These are phyloP conservation scores for Teleiodes luculella DNA, from an alignment of 2,888 invertebrate genomes.

Conservation along the genomic window DNA sequence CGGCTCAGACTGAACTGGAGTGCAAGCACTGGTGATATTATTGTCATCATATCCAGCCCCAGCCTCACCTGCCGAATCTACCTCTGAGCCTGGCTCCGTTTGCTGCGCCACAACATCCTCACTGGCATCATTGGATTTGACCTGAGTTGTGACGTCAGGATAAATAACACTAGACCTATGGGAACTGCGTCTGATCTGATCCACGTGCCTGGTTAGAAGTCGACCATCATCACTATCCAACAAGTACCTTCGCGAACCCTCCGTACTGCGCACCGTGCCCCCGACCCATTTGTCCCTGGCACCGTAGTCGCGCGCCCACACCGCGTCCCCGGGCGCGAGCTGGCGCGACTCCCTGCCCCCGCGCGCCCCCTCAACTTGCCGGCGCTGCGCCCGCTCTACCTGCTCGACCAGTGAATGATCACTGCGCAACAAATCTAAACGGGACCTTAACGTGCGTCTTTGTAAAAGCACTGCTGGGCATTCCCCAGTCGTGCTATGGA, in stretches of 20 bases:
- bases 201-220: constrained; percentile 8
- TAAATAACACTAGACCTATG: not conserved
- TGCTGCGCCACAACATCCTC: not conserved
- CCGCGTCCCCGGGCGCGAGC: not conserved
- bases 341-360: not conserved
- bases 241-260: constrained; percentile 11
- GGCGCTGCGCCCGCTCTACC: constrained; percentile 1
- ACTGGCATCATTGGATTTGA: not conserved
- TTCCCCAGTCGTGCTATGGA: constrained; percentile 19
- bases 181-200: constrained; percentile 10
- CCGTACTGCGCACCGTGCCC: constrained; percentile 2
- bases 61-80: too few species aligned
- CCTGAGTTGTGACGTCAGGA: not conserved
- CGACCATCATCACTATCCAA: constrained; percentile 7
- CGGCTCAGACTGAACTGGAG: not conserved
- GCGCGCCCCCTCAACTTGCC: not conserved
- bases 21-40: not conserved
- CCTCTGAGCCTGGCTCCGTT: not conserved
- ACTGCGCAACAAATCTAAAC: constrained; percentile 1
- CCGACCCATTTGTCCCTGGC: not conserved
- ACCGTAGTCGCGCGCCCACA: not conserved
- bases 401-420: not conserved
- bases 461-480: constrained; percentile 19
- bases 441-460: not conserved
- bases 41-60: not conserved